Conservation (phyloP, 2,888 invertebrate species). For the Chrysotoxum bicinctum region DNA sequence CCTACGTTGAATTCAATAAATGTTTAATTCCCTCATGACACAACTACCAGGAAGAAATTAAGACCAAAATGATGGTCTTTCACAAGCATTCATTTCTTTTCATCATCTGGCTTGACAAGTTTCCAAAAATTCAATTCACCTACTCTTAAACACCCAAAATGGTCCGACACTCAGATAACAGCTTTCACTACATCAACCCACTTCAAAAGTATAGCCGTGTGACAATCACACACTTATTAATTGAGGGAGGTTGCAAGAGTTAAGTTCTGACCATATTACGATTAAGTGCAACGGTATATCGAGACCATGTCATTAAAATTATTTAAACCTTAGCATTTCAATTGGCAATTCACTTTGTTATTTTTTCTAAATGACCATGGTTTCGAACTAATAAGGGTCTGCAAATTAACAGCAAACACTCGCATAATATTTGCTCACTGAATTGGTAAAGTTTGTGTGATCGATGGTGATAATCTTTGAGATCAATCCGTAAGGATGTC, state of each 20-base stretch:
- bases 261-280: background rate
- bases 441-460: background rate
- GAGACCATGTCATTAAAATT: background rate
- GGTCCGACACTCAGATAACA: slow-evolving; percentile 7
- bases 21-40: slow-evolving; percentile 1
- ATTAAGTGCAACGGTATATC: slow-evolving; percentile 22
- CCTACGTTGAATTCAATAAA: slow-evolving; percentile 15
- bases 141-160: slow-evolving; percentile 29
- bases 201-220: slow-evolving; percentile 31
- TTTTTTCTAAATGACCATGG: slow-evolving; percentile 28
- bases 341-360: background rate
- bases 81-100: slow-evolving; percentile 54
- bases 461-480: slow-evolving; percentile 23
- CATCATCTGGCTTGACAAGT: slow-evolving; percentile 32
- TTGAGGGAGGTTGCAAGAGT: slow-evolving; percentile 37
- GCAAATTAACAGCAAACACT: background rate
- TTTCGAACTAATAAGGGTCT: background rate
- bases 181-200: slow-evolving; percentile 56
- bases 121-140: slow-evolving; percentile 40
- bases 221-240: slow-evolving; percentile 6
- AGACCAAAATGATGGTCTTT: slow-evolving; percentile 37
- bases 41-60: slow-evolving; percentile 32
- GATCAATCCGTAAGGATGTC: slow-evolving; percentile 38
- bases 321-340: background rate
- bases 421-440: background rate